phyloP scores from a whole-genome alignment of 2,113 vertebrate species.

The Paramormyrops kingsleyae region DNA sequence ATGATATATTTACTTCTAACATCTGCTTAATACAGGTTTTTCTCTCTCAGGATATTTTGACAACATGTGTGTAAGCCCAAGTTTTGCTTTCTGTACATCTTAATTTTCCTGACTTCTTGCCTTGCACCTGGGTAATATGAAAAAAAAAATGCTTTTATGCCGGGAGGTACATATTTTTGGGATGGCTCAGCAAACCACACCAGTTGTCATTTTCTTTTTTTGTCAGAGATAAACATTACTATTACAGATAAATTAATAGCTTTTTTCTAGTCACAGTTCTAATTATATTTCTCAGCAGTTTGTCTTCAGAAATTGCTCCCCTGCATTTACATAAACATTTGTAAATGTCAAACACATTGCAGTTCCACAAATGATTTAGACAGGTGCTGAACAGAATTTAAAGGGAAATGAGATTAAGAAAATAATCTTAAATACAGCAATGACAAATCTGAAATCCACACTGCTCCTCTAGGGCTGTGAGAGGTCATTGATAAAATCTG shows the following conservation, averaged over 20 bases:
- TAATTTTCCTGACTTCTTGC: background rate
- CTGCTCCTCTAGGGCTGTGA: background rate
- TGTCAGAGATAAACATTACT: constrained; percentile 14
- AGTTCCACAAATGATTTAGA: constrained; percentile 15
- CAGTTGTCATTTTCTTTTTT: constrained; percentile 11
- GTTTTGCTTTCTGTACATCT: background rate
- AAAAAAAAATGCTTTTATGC: background rate
- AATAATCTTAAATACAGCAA: constrained; percentile 17
- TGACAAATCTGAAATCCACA: constrained; percentile 14
- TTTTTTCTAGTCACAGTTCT: constrained; percentile 13
- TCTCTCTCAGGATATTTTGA: background rate
- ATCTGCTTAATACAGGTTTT: background rate
- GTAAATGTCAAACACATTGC: constrained; percentile 23
- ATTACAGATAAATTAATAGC: constrained; percentile 22
- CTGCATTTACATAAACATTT: constrained; percentile 24
- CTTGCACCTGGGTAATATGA: background rate
- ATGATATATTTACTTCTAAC: background rate
- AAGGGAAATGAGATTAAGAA: background rate
- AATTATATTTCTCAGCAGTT: constrained; percentile 12
- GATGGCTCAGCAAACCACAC: background rate
- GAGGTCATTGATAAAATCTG: constrained; percentile 16
- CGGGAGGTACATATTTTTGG: background rate
- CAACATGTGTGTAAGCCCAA: background rate
- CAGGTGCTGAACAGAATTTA: constrained; percentile 12
- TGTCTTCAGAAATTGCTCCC: constrained; percentile 19